Conservation (phyloP, 2,113 vertebrate genomes). For the Brienomyrus brachyistius region DNA sequence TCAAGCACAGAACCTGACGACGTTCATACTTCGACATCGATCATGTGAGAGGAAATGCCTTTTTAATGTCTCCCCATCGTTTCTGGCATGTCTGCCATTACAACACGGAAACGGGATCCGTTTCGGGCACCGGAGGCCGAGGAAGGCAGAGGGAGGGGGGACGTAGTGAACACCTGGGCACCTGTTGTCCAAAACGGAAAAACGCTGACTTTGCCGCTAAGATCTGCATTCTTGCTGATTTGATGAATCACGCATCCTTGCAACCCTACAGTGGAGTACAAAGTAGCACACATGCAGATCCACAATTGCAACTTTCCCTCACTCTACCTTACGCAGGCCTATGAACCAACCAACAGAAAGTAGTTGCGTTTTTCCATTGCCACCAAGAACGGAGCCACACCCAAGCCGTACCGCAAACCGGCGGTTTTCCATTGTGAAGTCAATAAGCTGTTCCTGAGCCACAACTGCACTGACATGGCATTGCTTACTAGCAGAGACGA, state of each 20-base stretch:
- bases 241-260: constrained; percentile 2
- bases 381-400: neutral
- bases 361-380: neutral
- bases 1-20: constrained; percentile 3
- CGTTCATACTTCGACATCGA: neutral
- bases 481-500: neutral
- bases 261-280: neutral
- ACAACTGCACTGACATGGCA: neutral
- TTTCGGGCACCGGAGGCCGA: neutral
- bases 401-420: neutral
- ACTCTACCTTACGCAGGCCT: neutral
- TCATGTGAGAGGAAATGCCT: constrained; percentile 4
- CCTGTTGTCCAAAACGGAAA: neutral
- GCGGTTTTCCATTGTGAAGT: neutral
- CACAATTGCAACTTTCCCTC: neutral
- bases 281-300: neutral
- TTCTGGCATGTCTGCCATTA: neutral
- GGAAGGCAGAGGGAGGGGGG: neutral
- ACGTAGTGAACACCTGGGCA: neutral
- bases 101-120: neutral
- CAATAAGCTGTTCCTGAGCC: neutral
- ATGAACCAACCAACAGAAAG: neutral
- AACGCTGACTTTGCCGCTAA: neutral
- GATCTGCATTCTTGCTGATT: neutral
- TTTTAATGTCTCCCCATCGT: constrained; percentile 7